Evolutionary conservation across 2,888 invertebrate genomes (phyloP).

Genomic region (Arctia plantaginis): DNA sequence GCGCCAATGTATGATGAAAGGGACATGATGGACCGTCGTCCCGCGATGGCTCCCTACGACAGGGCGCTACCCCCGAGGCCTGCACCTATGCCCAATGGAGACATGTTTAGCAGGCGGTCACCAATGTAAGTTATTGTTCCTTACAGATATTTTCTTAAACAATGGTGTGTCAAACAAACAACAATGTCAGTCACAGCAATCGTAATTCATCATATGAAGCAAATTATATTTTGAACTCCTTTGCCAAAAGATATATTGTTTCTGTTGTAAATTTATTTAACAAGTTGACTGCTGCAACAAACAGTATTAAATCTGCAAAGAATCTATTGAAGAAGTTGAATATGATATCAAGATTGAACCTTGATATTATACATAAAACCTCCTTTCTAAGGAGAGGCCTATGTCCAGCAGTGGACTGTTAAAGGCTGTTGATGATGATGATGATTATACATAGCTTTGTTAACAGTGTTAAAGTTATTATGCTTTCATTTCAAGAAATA

Average conservation of each 20-base stretch:
- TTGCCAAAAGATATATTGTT: neutral
- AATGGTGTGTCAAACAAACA: neutral
- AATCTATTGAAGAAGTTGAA: too few relatives aligned
- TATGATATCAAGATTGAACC: too few relatives aligned
- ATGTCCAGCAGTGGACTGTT: too few relatives aligned
- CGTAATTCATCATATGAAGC: neutral
- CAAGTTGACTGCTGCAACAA: too few relatives aligned
- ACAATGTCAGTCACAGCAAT: neutral
- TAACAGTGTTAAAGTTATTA: too few relatives aligned
- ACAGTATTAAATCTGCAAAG: too few relatives aligned
- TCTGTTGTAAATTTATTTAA: too few relatives aligned
- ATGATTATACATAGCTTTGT: too few relatives aligned
- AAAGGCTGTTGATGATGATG: too few relatives aligned
- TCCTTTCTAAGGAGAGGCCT: too few relatives aligned
- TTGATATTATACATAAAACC: too few relatives aligned
- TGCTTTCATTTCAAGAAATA: too few relatives aligned
- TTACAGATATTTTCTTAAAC: neutral
- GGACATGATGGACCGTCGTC: slow-evolving; percentile 73
- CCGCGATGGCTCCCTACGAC: slow-evolving; percentile 70
- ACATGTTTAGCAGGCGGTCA: slow-evolving; percentile 83
- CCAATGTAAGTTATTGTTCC: slow-evolving; percentile 69
- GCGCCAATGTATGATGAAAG: slow-evolving; percentile 78
- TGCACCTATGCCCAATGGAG: slow-evolving; percentile 75
- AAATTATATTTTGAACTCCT: neutral
- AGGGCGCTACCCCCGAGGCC: slow-evolving; percentile 69